A percentile compares a stretch with the other conserved stretches of the same genome.
Evolutionary conservation across 2,888 invertebrate genomes (phyloP).

Genomic region (Hydroisotoma schaefferi): DNA sequence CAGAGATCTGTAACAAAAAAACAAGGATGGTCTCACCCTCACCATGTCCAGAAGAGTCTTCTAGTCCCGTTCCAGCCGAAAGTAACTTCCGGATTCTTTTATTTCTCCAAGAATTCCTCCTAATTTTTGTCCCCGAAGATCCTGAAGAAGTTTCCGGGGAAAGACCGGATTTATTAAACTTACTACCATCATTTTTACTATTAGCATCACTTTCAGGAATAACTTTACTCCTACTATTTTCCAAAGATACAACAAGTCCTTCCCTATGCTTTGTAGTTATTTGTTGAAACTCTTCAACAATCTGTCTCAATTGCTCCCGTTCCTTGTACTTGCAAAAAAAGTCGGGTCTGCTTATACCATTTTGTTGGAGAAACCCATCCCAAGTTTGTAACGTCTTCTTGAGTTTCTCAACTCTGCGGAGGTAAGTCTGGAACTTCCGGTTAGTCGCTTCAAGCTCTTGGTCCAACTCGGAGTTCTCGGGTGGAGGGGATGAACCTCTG

Average conservation of each 20-base stretch:
- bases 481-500: no score
- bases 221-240: background rate
- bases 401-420: conserved; percentile 39
- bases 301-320: conserved; percentile 37
- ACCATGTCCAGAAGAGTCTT: conserved; percentile 2
- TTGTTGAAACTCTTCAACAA: conserved; percentile 41
- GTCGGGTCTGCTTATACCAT: conserved; percentile 39
- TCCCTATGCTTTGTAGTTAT: conserved; percentile 37
- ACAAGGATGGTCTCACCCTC: no score
- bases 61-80: conserved; percentile 12
- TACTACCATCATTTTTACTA: background rate
- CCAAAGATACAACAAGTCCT: conserved; percentile 28
- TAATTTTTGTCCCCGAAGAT: conserved; percentile 18
- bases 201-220: conserved; percentile 1
- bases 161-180: background rate
- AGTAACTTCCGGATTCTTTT: conserved; percentile 28
- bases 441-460: conserved; percentile 15
- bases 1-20: no score
- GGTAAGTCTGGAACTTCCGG: conserved; percentile 34
- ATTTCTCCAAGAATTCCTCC: conserved; percentile 26
- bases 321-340: conserved; percentile 39
- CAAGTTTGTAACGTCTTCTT: conserved; percentile 37
- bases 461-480: background rate
- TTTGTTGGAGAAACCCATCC: conserved; percentile 37
- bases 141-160: background rate